Evolutionary conservation across 2,888 invertebrate genomes (phyloP).

Genomic region (Leptopilina myrica): DNA sequence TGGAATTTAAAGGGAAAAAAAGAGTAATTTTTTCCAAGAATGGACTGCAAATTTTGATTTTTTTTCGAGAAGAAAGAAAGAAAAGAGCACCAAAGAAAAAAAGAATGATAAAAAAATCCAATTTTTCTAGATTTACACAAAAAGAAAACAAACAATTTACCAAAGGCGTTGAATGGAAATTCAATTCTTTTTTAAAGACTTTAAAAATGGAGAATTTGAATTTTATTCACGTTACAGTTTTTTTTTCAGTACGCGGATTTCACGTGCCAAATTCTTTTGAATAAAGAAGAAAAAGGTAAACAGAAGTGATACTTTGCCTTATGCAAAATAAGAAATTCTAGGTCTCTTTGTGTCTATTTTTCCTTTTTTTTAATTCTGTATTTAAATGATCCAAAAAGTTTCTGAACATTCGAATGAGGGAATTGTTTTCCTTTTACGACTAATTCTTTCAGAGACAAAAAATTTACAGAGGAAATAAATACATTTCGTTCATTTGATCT

Average conservation of each 20-base stretch:
- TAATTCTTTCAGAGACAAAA: no score
- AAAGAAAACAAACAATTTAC: neutral
- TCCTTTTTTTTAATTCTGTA: no score
- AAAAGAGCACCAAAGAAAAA: slow-evolving; percentile 28
- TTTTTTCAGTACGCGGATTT: neutral
- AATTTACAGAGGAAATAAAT: no score
- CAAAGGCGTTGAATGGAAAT: slow-evolving; percentile 7
- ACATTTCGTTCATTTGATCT: no score
- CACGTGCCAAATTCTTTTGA: slow-evolving; percentile 8
- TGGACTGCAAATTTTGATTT: no score
- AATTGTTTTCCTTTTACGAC: no score
- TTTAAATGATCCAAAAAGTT: no score
- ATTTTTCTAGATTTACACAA: slow-evolving; percentile 10
- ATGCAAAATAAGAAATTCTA: neutral
- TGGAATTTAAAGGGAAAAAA: neutral
- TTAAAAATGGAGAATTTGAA: neutral
- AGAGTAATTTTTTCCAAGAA: neutral
- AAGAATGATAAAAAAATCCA: slow-evolving; percentile 1
- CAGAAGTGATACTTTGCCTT: slow-evolving; percentile 12
- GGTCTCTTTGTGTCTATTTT: neutral
- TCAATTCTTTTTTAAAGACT: neutral
- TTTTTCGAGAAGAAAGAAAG: neutral
- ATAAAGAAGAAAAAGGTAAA: neutral
- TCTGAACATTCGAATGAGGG: no score
- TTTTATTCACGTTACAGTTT: slow-evolving; percentile 19